Conservation (phyloP, 2,113 vertebrate genomes). For the Cololabis saira region DNA sequence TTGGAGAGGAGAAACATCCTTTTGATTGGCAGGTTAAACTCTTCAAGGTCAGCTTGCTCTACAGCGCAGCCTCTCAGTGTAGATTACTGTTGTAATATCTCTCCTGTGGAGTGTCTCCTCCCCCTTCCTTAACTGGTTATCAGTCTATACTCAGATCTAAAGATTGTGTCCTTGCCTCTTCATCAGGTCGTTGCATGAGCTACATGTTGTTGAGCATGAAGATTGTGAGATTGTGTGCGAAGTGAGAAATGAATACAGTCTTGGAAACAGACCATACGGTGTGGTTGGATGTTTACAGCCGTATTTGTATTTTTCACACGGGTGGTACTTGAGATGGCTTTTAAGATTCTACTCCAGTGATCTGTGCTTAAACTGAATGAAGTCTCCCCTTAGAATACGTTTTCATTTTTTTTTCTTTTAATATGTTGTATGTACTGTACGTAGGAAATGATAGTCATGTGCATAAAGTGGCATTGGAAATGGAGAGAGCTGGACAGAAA, state of each 20-base stretch:
- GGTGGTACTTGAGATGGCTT: not conserved
- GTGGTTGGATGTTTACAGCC: not conserved
- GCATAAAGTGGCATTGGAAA: not conserved
- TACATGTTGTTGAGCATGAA: constrained; percentile 38
- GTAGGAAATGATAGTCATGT: not conserved
- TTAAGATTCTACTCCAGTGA: not conserved
- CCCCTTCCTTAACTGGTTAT: constrained; percentile 21
- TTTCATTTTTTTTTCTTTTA: not conserved
- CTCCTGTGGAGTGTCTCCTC: constrained; percentile 47
- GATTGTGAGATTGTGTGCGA: constrained; percentile 15
- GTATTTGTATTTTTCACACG: constrained; percentile 2
- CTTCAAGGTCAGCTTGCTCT: constrained; percentile 75
- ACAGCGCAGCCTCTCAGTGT: constrained; percentile 57
- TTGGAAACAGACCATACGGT: not conserved
- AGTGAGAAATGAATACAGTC: not conserved
- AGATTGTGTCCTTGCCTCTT: constrained; percentile 55
- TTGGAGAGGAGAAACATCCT: constrained; percentile 48
- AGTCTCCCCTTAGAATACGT: not conserved
- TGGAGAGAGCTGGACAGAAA: constrained; percentile 1
- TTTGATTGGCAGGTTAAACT: constrained; percentile 75
- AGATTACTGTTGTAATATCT: constrained; percentile 72
- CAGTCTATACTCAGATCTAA: constrained; percentile 44
- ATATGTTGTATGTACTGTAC: not conserved
- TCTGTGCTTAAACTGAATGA: constrained; percentile 4
- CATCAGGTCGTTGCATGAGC: constrained; percentile 46